These are phyloP conservation scores for Trichopoda pennipes DNA, from an alignment of 2,888 invertebrate genomes.

Conservation along the genomic window DNA sequence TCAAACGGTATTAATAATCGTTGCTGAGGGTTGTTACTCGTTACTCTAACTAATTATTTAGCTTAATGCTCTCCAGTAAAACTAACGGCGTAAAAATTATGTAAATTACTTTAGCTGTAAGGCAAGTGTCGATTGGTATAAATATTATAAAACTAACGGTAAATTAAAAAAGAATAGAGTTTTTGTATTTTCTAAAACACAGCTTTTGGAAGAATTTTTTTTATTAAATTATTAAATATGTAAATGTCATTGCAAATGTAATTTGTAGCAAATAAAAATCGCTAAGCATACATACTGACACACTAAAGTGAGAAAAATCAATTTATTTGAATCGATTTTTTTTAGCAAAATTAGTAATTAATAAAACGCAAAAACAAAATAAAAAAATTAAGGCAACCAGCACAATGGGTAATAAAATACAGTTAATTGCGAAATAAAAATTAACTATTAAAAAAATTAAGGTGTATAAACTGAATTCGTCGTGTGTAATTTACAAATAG, in stretches of 20 bases:
- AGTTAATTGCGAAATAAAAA: background rate
- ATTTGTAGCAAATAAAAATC: slow-evolving; percentile 2
- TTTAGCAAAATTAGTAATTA: slow-evolving; percentile 19
- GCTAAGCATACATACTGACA: background rate
- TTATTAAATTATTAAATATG: background rate
- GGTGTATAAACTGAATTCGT: slow-evolving; percentile 5
- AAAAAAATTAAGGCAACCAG: background rate
- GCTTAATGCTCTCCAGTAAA: slow-evolving; percentile 39
- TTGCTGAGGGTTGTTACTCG: slow-evolving; percentile 43
- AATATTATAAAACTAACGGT: slow-evolving; percentile 20
- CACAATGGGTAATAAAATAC: background rate
- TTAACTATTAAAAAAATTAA: background rate
- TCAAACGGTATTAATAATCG: background rate
- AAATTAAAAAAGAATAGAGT: background rate
- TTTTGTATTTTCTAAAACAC: background rate
- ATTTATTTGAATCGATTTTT: slow-evolving; percentile 24
- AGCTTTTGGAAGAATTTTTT: background rate
- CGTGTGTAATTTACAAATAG: slow-evolving; percentile 7
- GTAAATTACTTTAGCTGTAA: background rate
- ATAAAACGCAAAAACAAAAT: no score
- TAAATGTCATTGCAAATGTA: background rate
- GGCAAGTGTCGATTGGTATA: slow-evolving; percentile 30
- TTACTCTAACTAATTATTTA: slow-evolving; percentile 12
- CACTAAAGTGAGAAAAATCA: slow-evolving; percentile 33
- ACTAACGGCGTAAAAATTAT: slow-evolving; percentile 30